A percentile compares a stretch with the other conserved stretches of the same genome.
phyloP scores from a whole-genome alignment of 2,797 vertebrate species.

The Vespertilio murinus region DNA sequence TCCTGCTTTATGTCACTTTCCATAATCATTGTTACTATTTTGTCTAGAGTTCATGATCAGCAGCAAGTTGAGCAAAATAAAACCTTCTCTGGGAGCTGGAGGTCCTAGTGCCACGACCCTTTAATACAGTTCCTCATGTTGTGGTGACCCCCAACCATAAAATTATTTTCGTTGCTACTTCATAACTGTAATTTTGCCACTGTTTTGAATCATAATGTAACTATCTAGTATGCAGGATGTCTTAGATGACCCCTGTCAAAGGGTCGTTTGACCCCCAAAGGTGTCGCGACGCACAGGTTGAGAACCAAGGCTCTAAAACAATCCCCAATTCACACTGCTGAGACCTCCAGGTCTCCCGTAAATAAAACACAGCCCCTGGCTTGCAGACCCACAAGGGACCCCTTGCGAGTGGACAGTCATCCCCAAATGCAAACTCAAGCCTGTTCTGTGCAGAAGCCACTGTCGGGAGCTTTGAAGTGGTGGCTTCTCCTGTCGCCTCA shows the following conservation, averaged over 20 bases:
- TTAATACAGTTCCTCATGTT: no score
- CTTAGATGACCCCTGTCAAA: no score
- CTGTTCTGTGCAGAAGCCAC: not conserved
- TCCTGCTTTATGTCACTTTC: not conserved
- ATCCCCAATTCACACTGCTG: fast-evolving
- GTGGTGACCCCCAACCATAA: no score
- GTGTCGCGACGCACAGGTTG: no score
- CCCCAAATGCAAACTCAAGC: fast-evolving
- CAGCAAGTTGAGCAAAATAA: not conserved
- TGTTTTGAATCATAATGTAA: no score
- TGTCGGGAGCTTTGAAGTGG: fast-evolving
- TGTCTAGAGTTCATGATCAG: not conserved
- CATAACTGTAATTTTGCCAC: no score
- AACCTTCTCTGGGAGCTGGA: not conserved
- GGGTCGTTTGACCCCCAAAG: no score
- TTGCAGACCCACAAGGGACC: not conserved
- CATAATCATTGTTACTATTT: not conserved
- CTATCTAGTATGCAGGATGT: no score
- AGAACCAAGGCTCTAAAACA: not conserved
- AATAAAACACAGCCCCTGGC: not conserved
- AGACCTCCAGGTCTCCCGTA: not conserved
- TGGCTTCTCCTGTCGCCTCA: not conserved
- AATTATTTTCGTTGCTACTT: no score
- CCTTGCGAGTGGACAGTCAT: fast-evolving
- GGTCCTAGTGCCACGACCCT: no score